Evolutionary conservation across 2,797 vertebrate genomes (phyloP), one percentile per base, ranked within the genome.

Genomic region (Hippoglossus hippoglossus): DNA sequence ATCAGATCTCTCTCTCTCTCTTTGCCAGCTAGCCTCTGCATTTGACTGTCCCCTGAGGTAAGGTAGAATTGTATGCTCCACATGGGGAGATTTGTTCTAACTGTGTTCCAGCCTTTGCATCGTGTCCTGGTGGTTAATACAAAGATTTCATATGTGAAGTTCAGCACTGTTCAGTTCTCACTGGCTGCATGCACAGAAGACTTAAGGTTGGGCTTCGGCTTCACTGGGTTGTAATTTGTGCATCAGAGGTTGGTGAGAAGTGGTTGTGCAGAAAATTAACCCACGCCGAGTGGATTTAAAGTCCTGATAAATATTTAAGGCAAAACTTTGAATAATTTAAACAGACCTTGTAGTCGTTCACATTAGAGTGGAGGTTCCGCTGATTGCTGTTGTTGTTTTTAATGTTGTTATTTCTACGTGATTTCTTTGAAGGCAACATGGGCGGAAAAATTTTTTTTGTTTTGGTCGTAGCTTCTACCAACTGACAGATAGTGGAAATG

Each of bases 291-390:
- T 56, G 64, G 5, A 50, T 77, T 87, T 85, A 78, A 81, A 82
- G 77, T 71, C 39, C 60, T 54, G 63, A 70, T 93, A 72, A 90
- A 93, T 89, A 87, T 89, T 90, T 85, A 36, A 89, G 64, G 44
- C 62, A 18, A 28, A 52, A 63, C 55, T 44, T 63, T 92, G 50
- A 86, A 87, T 87, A 84, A 91, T 92, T 90, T 53, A 91, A 53
- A 34, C 67, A 49, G 60, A 74, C 69, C 69, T 75, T 87, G 77
- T 80, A 74, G 79, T 83, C 26, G 82, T 86, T 84, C 76, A 69
- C 74, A 78, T 79, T 61, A 59, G 53, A 73, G 47, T 63, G 19
- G 44, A 79, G 68, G 51, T 67, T 77, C 65, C 46, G 55, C 68
- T 56, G 55, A 88, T 82, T 80, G 44, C 63, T 74, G 80, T 83